Evolutionary conservation across 1,140 invertebrate species (phyloP).

Genomic region (Maniola jurtina): DNA sequence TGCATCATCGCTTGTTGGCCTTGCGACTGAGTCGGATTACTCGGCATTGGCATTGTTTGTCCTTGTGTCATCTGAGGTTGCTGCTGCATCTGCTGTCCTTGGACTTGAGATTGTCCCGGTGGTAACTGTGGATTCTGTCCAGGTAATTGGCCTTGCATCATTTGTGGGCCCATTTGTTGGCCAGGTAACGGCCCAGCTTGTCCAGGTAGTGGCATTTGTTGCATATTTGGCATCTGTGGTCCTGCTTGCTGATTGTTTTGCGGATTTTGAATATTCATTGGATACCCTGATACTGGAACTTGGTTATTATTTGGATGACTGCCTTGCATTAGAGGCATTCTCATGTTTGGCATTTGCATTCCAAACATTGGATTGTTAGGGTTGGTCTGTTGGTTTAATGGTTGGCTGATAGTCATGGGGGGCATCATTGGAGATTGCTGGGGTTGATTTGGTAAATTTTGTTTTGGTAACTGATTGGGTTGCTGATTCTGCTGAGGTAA

Average conservation of each 20-base stretch:
- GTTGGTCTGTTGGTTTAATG: constrained; percentile 52
- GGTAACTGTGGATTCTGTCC: constrained; percentile 47
- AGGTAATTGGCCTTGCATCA: constrained; percentile 37
- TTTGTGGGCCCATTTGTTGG: constrained; percentile 28
- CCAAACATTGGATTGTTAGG: constrained; percentile 53
- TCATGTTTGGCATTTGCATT: constrained; percentile 71
- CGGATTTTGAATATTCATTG: constrained; percentile 52
- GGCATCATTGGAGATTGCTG: constrained; percentile 58
- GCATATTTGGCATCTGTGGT: constrained; percentile 44
- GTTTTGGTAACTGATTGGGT: constrained; percentile 54
- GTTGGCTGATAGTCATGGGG: constrained; percentile 54
- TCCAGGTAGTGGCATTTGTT: constrained; percentile 29
- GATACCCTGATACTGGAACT: constrained; percentile 50
- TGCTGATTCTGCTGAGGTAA: constrained; percentile 49
- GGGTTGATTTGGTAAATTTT: constrained; percentile 56
- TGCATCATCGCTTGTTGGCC: constrained; percentile 55
- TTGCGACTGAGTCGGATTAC: constrained; percentile 45
- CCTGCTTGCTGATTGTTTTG: constrained; percentile 49
- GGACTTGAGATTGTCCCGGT: constrained; percentile 30
- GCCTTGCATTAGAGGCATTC: constrained; percentile 61
- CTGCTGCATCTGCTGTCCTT: constrained; percentile 44
- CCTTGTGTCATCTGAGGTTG: constrained; percentile 47
- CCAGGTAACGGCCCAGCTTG: constrained; percentile 34
- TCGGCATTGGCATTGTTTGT: constrained; percentile 56
- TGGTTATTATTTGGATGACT: constrained; percentile 53